Evolutionary conservation across 2,888 invertebrate species (phyloP), one percentile per base, ranked within the genome.

Genomic region (Endomychus coccineus): DNA sequence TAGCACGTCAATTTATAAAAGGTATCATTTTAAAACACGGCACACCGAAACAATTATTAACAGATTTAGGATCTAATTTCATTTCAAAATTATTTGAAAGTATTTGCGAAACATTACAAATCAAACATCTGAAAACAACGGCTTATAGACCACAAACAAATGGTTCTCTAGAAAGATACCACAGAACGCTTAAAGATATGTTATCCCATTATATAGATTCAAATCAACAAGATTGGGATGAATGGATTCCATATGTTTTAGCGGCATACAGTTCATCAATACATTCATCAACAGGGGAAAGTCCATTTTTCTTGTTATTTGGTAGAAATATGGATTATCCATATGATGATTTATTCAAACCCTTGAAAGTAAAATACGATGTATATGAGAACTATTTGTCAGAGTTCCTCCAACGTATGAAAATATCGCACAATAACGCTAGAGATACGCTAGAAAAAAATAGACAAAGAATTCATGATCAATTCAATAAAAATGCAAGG

Each of bases 141-240:
- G n/a, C n/a, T n/a, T n/a, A n/a, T n/a, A n/a, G n/a, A n/a, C n/a
- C n/a, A 2, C 34, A 43, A 19, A 22, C 44, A 1, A 59, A 56
- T 27, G 57, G 52, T 2, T 23, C 40, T 16, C 37, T 57, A 1
- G 56, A 56, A 32, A 23, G 58, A 22, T 40, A 43, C 11, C 58
- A 58, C 27, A 27, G 54, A 12, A 37, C 40, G 1, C 23, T 59
- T 1, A 51, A 45, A 27, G 45, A 49, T 13, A 38, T 45, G 7
- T 23, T 57, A 6, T 40, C 47, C 4, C 52, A 52, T 34, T 54
- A 49, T 28, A 46, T 57, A 1, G 24, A 37, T 3, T 17, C 42
- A 31, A 43, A 52, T 15, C 50, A 50, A 25, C 19, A 33, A 10
- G 49, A 58, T 36, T 58, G 55, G 52, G 53, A 55, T 24, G 27